Evolutionary conservation across 2,888 invertebrate genomes (phyloP), one percentile per base, ranked within the genome.

Genomic region (Drepana falcataria): DNA sequence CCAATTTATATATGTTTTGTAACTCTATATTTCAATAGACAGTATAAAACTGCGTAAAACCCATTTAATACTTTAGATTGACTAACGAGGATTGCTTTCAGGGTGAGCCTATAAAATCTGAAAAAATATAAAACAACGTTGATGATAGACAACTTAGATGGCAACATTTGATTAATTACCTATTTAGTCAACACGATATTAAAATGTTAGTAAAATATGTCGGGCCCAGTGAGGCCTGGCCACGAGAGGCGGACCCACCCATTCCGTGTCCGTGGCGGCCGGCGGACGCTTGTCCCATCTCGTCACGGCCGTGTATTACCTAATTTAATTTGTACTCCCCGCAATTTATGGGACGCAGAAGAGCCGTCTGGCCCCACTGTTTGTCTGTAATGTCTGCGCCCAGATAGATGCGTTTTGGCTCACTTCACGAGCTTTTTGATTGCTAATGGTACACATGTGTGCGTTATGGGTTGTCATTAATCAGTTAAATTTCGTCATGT

Each of bases 281-380:
- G 71, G 74, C 77, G 73, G 77, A 77, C 79, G 84, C 79, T 81
- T 79, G 87, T 84, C 86, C 81, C 77, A 73, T 77, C 85, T 87
- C 87, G 87, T 87, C 89, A 89, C 85, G 75, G 78, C 73, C 81
- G 81, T 83, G 87, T 87, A 88, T 89, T 87, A 89, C 87, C 88
- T 90, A 90, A 90, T 90, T 90, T 89, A 89, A 90, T 90, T 90
- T 88, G 89, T 87, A 85, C 81, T 81, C 83, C 72, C 79, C 84
- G 73, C 84, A 88, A 90, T 89, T 89, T 89, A 89, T 87, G 83
- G 82, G 76, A 75, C 71, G 66, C 81, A 80, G 82, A 83, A 84
- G 83, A 81, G 83, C 81, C 77, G 81, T 79, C 83, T 79, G 81
- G 75, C 51, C 73, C 69, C 71, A 69, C 70, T 78, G 78, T 80